Evolutionary conservation across 2,113 vertebrate species (phyloP), one percentile per base, ranked within the genome.

Genomic region (Urocynchramus pylzowi): DNA sequence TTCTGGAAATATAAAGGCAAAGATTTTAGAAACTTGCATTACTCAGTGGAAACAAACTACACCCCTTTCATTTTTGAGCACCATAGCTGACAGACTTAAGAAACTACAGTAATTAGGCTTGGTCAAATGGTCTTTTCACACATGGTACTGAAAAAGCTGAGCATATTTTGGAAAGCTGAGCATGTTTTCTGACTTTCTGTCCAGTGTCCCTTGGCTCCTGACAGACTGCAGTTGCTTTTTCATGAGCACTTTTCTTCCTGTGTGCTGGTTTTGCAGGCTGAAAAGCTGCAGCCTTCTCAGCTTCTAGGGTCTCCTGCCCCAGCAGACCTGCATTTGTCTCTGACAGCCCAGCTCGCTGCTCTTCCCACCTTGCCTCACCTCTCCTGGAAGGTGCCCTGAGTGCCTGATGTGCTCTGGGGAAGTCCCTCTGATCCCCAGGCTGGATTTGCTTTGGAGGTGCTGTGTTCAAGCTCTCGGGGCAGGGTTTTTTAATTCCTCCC

Each of bases 321-420:
- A 17, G 15, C 13, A 53, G 35, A 73, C 21, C 8, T 10, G 7
- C 10, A 4, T 82, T 57, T 71, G 4, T 11, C 64, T 22, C 54
- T 21, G 15, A 11, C 6, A 50, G 33, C 92, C 31, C 59, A 70
- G 63, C 37, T 83, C 42, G 24, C 50, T 26, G 2, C 75, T 24
- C 75, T 56, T 45, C 13, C 79, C 42, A 3, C 44, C 54, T 18
- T 19, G 30, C 17, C 61, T 45, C 68, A 12, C 16, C 56, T 18
- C 1, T 30, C 57, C 59, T 42, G 11, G 1, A 27, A 39, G 0
- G 1, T 28, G 85, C 49, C 60, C 63, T 0, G 2, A 27, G 65
- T 33, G 31, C 70, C 30, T 7, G 3, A 24, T 10, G 54, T 39
- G 53, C 56, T 18, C 44, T 16, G 27, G 49, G 18, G 13, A 77